Conservation (phyloP, 2,113 vertebrate species). For the Empidonax traillii region DNA sequence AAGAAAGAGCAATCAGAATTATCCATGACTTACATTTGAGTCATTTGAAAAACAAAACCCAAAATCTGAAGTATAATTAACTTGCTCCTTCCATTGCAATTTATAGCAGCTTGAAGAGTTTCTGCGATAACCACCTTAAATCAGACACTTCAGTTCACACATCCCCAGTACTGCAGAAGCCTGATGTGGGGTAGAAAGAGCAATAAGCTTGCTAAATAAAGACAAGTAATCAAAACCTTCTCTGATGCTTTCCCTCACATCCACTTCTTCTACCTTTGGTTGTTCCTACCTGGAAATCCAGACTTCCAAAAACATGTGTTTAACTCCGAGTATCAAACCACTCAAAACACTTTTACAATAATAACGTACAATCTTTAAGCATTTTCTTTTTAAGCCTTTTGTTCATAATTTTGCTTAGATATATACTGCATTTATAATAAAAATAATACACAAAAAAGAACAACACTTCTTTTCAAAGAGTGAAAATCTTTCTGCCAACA, state of each 20-base stretch:
- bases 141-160: neutral
- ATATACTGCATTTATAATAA: neutral
- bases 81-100: neutral
- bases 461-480: neutral
- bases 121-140: neutral
- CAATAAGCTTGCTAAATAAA: neutral
- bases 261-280: neutral
- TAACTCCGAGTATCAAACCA: slow-evolving; percentile 26
- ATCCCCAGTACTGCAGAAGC: neutral
- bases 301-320: neutral
- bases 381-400: neutral
- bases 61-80: neutral
- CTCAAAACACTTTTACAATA: neutral
- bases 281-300: neutral
- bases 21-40: neutral
- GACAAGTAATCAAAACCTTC: neutral
- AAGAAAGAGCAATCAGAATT: neutral
- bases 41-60: neutral
- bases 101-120: neutral
- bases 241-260: neutral
- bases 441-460: neutral
- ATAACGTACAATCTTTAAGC: neutral
- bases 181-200: neutral
- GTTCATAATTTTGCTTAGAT: neutral
- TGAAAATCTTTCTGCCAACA: neutral